Percentiles rank a stretch among this genome's conserved stretches.
Conservation (phyloP, 1,140 invertebrate genomes). For the Drosophila funebris region DNA sequence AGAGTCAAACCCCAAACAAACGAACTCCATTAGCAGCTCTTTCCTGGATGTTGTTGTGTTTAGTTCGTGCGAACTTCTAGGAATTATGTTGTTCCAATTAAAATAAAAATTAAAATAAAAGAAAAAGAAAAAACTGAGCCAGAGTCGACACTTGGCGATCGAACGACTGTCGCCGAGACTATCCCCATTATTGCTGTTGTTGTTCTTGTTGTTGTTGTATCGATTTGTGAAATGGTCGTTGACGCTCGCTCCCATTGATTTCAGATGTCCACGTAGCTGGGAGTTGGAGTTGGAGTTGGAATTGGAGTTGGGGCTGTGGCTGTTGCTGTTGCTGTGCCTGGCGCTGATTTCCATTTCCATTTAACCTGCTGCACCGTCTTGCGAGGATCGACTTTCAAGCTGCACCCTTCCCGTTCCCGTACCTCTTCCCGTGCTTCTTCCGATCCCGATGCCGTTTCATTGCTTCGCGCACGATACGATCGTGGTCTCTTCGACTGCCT, state of each 20-base stretch:
- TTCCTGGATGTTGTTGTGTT: constrained; percentile 40
- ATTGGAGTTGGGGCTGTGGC: constrained; percentile 7
- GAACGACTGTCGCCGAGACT: constrained; percentile 9
- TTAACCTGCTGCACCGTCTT: constrained; percentile 72
- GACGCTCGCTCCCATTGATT: constrained; percentile 61
- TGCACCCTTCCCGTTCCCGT: constrained; percentile 6
- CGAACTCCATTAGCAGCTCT: constrained; percentile 79
- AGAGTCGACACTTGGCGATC: constrained; percentile 65
- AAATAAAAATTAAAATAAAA: constrained; percentile 83
- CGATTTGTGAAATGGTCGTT: constrained; percentile 81
- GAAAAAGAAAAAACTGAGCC: constrained; percentile 45
- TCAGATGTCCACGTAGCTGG: constrained; percentile 32
- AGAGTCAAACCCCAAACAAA: constrained; percentile 45
- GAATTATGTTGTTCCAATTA: constrained; percentile 84
- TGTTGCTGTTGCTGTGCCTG: constrained; percentile 33
- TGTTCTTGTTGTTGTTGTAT: constrained; percentile 61
- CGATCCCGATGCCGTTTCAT: constrained; percentile 54
- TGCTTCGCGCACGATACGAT: constrained; percentile 76
- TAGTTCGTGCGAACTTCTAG: constrained; percentile 82
- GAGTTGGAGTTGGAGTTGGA: constrained; percentile 17
- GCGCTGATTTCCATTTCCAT: constrained; percentile 81
- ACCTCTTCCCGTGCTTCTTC: neutral
- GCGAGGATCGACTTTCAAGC: constrained; percentile 37
- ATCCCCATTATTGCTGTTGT: constrained; percentile 13
- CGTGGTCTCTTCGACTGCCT: constrained; percentile 42